Evolutionary conservation across 1,140 invertebrate species (phyloP).

Genomic region (Tetramorium simillimum): DNA sequence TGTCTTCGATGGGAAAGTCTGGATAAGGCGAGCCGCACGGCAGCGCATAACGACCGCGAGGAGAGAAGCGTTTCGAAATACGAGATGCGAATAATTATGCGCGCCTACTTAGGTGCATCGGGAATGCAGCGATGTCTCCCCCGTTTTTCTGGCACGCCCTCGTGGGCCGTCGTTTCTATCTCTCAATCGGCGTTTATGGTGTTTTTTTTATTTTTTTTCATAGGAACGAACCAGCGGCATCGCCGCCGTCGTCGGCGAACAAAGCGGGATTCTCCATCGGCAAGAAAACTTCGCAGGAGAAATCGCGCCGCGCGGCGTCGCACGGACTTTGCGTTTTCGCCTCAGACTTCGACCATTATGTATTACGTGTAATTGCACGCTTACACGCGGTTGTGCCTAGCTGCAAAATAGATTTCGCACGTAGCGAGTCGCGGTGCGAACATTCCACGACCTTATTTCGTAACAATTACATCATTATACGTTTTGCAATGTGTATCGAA

Average conservation of each 20-base stretch:
- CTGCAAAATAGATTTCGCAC: conserved; percentile 38
- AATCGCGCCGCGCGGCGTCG: conserved; percentile 11
- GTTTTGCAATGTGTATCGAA: conserved; percentile 41
- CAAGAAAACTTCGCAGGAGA: conserved; percentile 34
- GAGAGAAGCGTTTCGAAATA: conserved; percentile 70
- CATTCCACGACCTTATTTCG: conserved; percentile 19
- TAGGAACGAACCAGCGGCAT: not conserved
- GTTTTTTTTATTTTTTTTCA: conserved; percentile 6
- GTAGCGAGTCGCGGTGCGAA: conserved; percentile 13
- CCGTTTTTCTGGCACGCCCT: conserved; percentile 72
- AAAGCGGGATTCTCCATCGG: conserved; percentile 25
- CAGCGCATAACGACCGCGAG: conserved; percentile 51
- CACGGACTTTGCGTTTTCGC: not conserved
- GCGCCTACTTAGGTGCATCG: conserved; percentile 74
- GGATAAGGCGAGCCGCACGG: conserved; percentile 47
- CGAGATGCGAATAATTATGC: conserved; percentile 75
- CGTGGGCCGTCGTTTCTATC: conserved; percentile 28
- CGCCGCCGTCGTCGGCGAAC: not conserved
- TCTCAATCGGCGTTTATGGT: conserved; percentile 62
- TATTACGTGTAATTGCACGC: conserved; percentile 15
- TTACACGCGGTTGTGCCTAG: not conserved
- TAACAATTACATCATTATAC: conserved; percentile 46
- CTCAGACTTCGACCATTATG: not conserved
- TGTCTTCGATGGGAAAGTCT: conserved; percentile 52
- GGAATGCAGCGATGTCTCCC: conserved; percentile 67